These are phyloP conservation scores for Pachycephus smyrnensis DNA, from an alignment of 2,888 invertebrate species.

Conservation along the genomic window DNA sequence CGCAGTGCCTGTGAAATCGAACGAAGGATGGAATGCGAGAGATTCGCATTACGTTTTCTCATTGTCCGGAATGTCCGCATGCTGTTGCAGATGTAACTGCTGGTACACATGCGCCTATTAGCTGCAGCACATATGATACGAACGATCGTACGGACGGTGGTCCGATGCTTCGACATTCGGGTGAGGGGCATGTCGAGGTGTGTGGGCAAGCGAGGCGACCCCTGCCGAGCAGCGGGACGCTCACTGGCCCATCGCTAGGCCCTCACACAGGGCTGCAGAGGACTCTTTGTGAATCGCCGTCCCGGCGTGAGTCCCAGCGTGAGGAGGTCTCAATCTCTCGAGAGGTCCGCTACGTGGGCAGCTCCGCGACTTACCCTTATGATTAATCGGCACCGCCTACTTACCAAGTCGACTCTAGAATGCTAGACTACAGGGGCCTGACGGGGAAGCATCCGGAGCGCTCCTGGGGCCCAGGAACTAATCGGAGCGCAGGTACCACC, in stretches of 20 bases:
- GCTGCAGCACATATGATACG: neutral
- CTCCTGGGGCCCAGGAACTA: too few relatives aligned
- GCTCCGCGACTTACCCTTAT: conserved; percentile 50
- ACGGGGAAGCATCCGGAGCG: neutral
- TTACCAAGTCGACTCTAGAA: conserved; percentile 57
- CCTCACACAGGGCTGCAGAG: too few relatives aligned
- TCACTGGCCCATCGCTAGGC: conserved; percentile 8
- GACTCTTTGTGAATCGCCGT: conserved; percentile 14
- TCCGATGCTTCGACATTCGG: neutral
- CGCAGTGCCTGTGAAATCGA: too few relatives aligned
- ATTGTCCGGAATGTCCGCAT: too few relatives aligned
- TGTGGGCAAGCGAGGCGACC: conserved; percentile 48
- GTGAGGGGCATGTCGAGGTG: conserved; percentile 39
- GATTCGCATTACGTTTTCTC: too few relatives aligned
- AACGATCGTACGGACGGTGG: neutral
- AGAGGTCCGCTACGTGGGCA: conserved; percentile 24
- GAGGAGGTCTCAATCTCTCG: conserved; percentile 60
- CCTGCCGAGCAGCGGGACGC: conserved; percentile 35
- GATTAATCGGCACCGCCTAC: conserved; percentile 61
- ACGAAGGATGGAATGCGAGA: too few relatives aligned
- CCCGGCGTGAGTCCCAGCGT: conserved; percentile 55
- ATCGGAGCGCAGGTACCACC: too few relatives aligned
- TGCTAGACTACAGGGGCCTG: conserved; percentile 38
- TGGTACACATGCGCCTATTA: neutral
- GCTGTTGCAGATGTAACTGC: neutral